Base-by-base conservation (phyloP, 2,888 invertebrate species). In the Nephrotoma guestfalica region DNA sequence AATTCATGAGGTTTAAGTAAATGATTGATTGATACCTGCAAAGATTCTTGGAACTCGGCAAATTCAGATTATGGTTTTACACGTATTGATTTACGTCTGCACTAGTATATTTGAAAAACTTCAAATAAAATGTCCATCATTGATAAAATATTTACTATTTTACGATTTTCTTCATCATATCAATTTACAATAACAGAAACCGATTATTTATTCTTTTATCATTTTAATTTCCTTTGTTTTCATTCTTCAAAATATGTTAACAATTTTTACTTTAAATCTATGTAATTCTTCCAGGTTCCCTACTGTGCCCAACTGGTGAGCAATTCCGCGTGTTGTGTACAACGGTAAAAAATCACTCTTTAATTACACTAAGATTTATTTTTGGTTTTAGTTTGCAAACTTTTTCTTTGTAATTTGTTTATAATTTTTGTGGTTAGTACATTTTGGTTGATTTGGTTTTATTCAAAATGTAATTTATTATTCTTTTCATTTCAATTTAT, bases 281-380 rank as follows among this genome's bases (percentile, higher is more conserved):
- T 88, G 88, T 88, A 87, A 51, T 87, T 88, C 87, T 88, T 89
- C 87, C 96, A 96, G 96, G 96, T 96, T 95, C 96, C 96, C 94
- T 96, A 95, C 95, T 96, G 96, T 95, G 96, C 96, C 94, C 96
- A 96, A 95, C 95, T 96, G 96, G 96, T 96, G 96, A 96, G 96
- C 96, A 96, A 96, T 96, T 95, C 95, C 95, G 96, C 96, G 96
- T 96, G 96, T 96, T 96, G 96, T 96, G 96, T 96, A 96, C 96
- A 96, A 96, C 96, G 96, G 96, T 96, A 96, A 94, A 93, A 95
- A 95, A 94, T 94, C 95, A 95, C 95, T 95, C 94, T 95, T 88
- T 88, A 88, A 88, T 87, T 88, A 88, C 88, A 88, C 88, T 87
- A 87, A 88, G 87, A 87, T 88, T 86, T 86, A 15, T 42, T 42